These are phyloP conservation scores for Nannobrachium achirus DNA, from an alignment of 2,113 vertebrate species.

Conservation along the genomic window DNA sequence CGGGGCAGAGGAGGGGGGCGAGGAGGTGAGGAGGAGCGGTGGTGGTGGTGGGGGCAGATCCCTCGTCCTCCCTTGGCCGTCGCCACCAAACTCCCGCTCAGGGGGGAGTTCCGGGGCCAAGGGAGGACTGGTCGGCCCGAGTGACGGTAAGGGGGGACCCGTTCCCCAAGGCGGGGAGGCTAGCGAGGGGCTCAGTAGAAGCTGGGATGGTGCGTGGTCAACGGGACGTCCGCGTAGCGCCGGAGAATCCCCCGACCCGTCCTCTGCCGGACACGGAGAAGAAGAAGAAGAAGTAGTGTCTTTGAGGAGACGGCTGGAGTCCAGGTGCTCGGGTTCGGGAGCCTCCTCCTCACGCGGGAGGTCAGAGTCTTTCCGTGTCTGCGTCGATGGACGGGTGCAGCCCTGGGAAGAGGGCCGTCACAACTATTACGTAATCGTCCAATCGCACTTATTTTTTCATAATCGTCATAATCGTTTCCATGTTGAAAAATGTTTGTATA, in stretches of 20 bases:
- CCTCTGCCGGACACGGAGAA: background rate
- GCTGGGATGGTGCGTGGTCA: slow-evolving; percentile 14
- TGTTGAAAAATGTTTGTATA: too few relatives aligned
- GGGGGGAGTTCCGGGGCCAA: background rate
- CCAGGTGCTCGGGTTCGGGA: background rate
- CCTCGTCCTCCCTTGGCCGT: too few relatives aligned
- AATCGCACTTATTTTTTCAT: too few relatives aligned
- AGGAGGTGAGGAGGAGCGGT: slow-evolving; percentile 19
- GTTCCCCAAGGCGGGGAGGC: slow-evolving; percentile 10
- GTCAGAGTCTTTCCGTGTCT: background rate
- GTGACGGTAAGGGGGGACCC: slow-evolving; percentile 37
- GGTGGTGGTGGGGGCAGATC: background rate
- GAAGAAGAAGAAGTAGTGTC: background rate
- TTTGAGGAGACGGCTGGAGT: background rate
- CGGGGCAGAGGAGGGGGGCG: slow-evolving; percentile 29
- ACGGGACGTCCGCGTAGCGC: background rate
- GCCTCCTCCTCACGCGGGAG: slow-evolving; percentile 7
- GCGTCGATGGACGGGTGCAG: background rate
- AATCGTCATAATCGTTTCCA: too few relatives aligned
- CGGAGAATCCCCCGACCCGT: background rate
- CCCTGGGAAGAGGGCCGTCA: too few relatives aligned
- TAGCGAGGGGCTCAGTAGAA: slow-evolving; percentile 48
- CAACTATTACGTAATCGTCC: too few relatives aligned
- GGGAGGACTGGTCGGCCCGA: slow-evolving; percentile 49
- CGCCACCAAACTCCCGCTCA: too few relatives aligned